Evolutionary conservation across 2,113 vertebrate species (phyloP), one percentile per base, ranked within the genome.

Genomic region (Meriones unguiculatus): DNA sequence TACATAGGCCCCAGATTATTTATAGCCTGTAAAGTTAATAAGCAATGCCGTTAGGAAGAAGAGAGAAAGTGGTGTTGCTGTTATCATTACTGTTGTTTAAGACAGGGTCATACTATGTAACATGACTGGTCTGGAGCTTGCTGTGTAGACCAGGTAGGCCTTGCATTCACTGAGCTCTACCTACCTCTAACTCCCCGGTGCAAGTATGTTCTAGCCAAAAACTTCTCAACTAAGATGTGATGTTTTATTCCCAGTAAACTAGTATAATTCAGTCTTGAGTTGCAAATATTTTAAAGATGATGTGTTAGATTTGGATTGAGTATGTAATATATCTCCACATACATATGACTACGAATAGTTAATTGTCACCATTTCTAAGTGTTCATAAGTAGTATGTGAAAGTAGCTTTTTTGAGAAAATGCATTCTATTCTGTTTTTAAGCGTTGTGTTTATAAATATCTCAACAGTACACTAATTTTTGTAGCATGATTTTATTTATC

Each of bases 341-440:
- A 5, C 2, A n/a, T 41, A 11, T 8, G 20, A 35, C 41, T 57
- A 1, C 7, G 4, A 32, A 12, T 30, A 62, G 41, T 14, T 35
- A 75, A 24, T 54, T 65, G 8, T 57, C 62, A 70, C 70, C 32
- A 54, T 69, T 78, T 69, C 24, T 50, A 90, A 91, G 92, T 52
- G 4, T 7, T 72, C 50, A 67, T 59, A 59, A 84, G 22, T 1
- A 38, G 28, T 13, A 13, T 57, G 10, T 69, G 18, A 18, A 7
- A 52, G 9, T 89, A 25, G 59, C 41, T 17, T 78, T 94, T 96
- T 46, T 62, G 24, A 94, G 67, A 25, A 90, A 80, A 81, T n/a
- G 35, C 24, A 52, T 70, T 81, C 30, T 6, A 41, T 86, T 59
- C 24, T 64, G 22, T 85, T 78, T 78, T 88, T 38, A 75, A 77